Conservation (phyloP, 2,888 invertebrate species). For the Agrotis exclamationis region DNA sequence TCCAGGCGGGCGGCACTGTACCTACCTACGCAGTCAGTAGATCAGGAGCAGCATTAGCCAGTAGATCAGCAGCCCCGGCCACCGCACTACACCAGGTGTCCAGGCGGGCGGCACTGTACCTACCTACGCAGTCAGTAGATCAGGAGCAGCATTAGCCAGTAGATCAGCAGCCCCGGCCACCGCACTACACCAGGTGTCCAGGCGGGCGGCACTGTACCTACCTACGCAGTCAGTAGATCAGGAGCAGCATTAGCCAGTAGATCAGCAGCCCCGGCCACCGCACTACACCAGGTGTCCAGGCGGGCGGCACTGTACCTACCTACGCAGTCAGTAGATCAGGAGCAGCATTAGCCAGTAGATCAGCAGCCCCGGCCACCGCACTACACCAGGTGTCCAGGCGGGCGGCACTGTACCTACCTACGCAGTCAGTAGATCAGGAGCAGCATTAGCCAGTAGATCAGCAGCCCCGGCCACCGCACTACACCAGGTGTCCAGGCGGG, state of each 20-base stretch:
- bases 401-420: too few relatives aligned
- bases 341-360: conserved; percentile 74
- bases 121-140: conserved; percentile 76
- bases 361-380: conserved; percentile 77
- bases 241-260: conserved; percentile 77
- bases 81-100: conserved; percentile 82
- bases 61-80: conserved; percentile 75
- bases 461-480: conserved; percentile 77
- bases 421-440: conserved; percentile 80
- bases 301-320: too few relatives aligned
- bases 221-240: conserved; percentile 76
- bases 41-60: conserved; percentile 77
- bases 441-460: conserved; percentile 72
- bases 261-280: conserved; percentile 77
- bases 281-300: conserved; percentile 81
- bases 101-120: too few relatives aligned
- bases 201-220: too few relatives aligned
- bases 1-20: too few relatives aligned
- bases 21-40: conserved; percentile 75
- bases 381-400: conserved; percentile 82
- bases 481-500: too few relatives aligned
- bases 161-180: conserved; percentile 77
- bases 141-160: conserved; percentile 76
- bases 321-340: conserved; percentile 78
- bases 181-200: conserved; percentile 80